Evolutionary conservation across 2,797 vertebrate genomes (phyloP), one percentile per base, ranked within the genome.

Genomic region (Protosalanx chinensis): DNA sequence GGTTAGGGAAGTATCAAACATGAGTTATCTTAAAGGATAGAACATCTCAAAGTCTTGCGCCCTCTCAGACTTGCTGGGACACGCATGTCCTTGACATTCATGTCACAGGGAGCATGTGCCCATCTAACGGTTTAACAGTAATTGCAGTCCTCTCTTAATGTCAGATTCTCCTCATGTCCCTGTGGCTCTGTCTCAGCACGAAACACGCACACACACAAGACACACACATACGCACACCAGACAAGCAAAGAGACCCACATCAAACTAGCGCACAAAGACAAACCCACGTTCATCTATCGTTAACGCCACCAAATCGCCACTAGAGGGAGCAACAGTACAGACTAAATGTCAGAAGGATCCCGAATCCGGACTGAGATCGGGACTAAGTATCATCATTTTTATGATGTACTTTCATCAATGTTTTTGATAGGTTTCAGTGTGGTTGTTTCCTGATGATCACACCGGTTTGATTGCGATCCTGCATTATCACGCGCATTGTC

Each of bases 101-200:
- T 46, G 7, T 46, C 41, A 46, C 41, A 46, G 41, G 13, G 41
- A 46, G 41, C 12, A 46, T 12, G 41, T 12, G 41, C 41, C 41
- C 41, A 56, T 16, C 51, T 56, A 56, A 56, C 51, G 51, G 51
- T 56, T n/a, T 56, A 56, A 16, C 46, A 0, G 33, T 30, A 37
- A 4, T 4, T 71, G 30, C 72, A 70, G 81, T 78, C 70, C 72
- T 64, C 16, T 16, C 57, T 27, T 29, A 4, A 3, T 41, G 30
- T 57, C 12, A 6, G 10, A 33, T 4, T 15, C 49, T 13, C 20
- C 57, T 53, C 35, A 1, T 67, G 6, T 61, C 64, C 64, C 71
- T 67, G 3, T 32, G 71, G 37, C 35, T 13, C 1, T 4, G 53
- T 30, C 27, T n/a, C 61, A 20, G 2, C n/a, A 29, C 23, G 1